phyloP scores from a whole-genome alignment of 2,113 vertebrate genomes.

The Gymnarchus niloticus region DNA sequence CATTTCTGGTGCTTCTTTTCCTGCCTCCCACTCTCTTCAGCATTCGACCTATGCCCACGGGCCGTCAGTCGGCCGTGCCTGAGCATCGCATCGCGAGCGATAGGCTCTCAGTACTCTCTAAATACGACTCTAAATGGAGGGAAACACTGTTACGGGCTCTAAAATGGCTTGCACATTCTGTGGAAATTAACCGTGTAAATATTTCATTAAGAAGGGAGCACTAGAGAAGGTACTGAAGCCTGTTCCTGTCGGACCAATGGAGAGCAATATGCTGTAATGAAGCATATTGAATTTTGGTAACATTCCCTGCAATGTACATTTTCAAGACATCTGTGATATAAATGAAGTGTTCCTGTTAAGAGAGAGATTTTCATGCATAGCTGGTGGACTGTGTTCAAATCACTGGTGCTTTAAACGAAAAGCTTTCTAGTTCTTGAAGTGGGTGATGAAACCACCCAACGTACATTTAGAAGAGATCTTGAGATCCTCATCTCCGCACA shows the following conservation, averaged over 20 bases:
- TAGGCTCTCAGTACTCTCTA: too few relatives aligned
- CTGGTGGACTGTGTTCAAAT: not conserved
- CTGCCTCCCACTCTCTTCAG: not conserved
- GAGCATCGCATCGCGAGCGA: constrained; percentile 21
- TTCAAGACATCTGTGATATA: not conserved
- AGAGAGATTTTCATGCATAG: not conserved
- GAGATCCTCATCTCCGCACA: not conserved
- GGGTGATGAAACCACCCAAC: not conserved
- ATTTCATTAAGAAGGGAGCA: constrained; percentile 36
- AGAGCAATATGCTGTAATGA: not conserved
- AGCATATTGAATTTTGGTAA: not conserved
- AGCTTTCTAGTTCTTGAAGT: not conserved
- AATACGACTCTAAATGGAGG: constrained; percentile 27
- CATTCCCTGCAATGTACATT: not conserved
- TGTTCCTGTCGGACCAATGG: not conserved
- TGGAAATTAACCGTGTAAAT: constrained; percentile 42
- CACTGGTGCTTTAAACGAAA: not conserved
- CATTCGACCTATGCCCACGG: constrained; percentile 35
- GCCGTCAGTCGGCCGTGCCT: constrained; percentile 30
- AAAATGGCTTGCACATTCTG: constrained; percentile 29
- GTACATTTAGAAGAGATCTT: not conserved
- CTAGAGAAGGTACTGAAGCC: constrained; percentile 34
- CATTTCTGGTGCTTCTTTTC: not conserved
- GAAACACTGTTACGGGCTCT: constrained; percentile 36
- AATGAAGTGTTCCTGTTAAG: not conserved